A percentile compares a stretch with the other conserved stretches of the same genome.
Evolutionary conservation across 2,797 vertebrate species (phyloP).

Genomic region (Oreochromis mossambicus): DNA sequence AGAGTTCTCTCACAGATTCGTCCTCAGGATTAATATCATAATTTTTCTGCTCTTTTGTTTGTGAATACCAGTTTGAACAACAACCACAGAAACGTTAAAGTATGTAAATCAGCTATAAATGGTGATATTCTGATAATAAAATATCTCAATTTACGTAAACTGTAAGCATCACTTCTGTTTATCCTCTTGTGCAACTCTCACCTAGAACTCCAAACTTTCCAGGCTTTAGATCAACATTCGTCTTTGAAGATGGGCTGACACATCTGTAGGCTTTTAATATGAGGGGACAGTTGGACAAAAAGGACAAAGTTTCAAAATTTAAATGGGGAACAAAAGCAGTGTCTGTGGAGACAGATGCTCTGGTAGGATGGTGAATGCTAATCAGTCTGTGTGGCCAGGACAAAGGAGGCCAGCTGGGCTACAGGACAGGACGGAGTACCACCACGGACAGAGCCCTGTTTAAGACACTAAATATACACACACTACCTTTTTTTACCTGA

Average conservation of each 20-base stretch:
- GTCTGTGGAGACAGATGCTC: constrained; percentile 64
- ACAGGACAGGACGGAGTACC: neutral
- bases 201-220: neutral
- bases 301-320: constrained; percentile 14
- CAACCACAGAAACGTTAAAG: neutral
- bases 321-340: constrained; percentile 47
- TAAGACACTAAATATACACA: neutral
- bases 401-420: constrained; percentile 60
- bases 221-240: neutral
- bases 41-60: neutral
- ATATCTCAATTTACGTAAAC: neutral
- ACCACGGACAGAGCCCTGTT: neutral
- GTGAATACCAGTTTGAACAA: neutral
- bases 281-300: constrained; percentile 27
- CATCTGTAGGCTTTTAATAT: neutral
- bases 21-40: neutral
- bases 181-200: neutral
- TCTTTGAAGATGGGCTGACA: neutral
- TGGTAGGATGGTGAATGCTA: constrained; percentile 47
- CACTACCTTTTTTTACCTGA: neutral
- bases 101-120: neutral
- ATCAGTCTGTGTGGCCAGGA: constrained; percentile 41
- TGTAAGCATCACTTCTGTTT: neutral
- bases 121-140: neutral
- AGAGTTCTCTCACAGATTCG: neutral